These are phyloP conservation scores for Perdix hodgsoniae DNA, from an alignment of 2,797 vertebrate species.

Conservation along the genomic window DNA sequence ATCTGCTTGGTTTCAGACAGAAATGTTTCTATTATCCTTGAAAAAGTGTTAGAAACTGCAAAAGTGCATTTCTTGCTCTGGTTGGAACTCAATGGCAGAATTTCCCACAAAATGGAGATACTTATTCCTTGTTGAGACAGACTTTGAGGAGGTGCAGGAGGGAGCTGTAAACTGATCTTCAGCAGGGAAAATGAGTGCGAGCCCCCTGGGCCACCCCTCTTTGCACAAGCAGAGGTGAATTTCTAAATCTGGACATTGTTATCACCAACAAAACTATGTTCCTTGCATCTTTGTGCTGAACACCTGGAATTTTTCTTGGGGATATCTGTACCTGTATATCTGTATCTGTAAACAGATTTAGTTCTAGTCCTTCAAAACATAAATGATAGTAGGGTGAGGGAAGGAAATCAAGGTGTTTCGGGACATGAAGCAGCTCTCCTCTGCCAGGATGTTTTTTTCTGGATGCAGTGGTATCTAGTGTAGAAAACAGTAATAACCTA, in stretches of 20 bases:
- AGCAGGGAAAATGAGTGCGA: background rate
- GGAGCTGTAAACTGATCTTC: background rate
- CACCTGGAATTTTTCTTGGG: slow-evolving; percentile 29
- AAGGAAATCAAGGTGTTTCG: slow-evolving; percentile 10
- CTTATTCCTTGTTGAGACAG: background rate
- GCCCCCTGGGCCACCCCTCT: background rate
- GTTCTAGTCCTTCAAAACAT: background rate
- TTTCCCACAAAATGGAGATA: background rate
- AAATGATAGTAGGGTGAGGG: slow-evolving; percentile 5
- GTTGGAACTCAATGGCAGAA: background rate
- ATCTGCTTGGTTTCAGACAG: background rate
- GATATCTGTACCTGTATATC: background rate
- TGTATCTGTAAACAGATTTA: background rate
- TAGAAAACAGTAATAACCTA: background rate
- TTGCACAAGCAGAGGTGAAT: background rate
- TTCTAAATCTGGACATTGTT: background rate
- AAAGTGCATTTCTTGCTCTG: slow-evolving; percentile 10
- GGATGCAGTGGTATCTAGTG: background rate
- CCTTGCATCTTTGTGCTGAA: background rate
- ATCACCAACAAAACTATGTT: background rate
- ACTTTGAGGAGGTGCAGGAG: background rate
- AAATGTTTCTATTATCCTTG: background rate
- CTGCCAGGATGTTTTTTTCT: background rate
- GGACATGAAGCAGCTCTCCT: background rate
- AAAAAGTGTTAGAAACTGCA: background rate